A percentile compares a stretch with the other conserved stretches of the same genome.
phyloP scores from a whole-genome alignment of 2,113 vertebrate species.

The Lonchura striata region DNA sequence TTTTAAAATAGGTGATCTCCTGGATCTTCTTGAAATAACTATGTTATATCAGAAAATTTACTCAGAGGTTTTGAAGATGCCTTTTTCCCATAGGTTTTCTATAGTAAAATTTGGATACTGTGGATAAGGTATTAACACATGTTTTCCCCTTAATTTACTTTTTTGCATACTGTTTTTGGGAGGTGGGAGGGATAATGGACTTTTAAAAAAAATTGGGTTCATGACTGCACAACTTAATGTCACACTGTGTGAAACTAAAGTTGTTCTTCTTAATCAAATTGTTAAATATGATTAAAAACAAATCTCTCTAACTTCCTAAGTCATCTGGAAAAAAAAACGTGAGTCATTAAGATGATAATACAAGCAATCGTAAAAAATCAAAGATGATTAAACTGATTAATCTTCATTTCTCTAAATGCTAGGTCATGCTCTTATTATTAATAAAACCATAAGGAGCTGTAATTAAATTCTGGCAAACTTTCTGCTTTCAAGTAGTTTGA shows the following conservation, averaged over 20 bases:
- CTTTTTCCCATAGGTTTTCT: background rate
- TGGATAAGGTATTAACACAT: background rate
- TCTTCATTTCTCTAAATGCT: background rate
- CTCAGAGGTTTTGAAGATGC: background rate
- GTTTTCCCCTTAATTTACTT: background rate
- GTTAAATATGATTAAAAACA: background rate
- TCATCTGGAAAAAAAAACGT: background rate
- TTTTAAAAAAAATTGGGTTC: background rate
- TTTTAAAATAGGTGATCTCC: background rate
- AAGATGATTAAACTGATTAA: background rate
- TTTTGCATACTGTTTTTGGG: background rate
- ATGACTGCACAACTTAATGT: background rate
- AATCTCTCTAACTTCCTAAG: background rate
- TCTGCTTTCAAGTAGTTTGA: background rate
- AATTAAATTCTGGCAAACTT: constrained; percentile 14
- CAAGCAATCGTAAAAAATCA: background rate
- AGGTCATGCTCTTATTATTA: background rate
- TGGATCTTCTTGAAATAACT: background rate
- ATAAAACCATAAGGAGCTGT: background rate
- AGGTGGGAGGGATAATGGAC: rapidly evolving
- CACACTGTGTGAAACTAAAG: background rate
- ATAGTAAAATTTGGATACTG: background rate
- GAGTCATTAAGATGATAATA: background rate
- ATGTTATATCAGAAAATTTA: background rate
- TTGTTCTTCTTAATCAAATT: background rate